Percentiles rank a stretch among this genome's conserved stretches.
phyloP scores from a whole-genome alignment of 2,888 invertebrate genomes.

The Aspidiotus rigidus region DNA sequence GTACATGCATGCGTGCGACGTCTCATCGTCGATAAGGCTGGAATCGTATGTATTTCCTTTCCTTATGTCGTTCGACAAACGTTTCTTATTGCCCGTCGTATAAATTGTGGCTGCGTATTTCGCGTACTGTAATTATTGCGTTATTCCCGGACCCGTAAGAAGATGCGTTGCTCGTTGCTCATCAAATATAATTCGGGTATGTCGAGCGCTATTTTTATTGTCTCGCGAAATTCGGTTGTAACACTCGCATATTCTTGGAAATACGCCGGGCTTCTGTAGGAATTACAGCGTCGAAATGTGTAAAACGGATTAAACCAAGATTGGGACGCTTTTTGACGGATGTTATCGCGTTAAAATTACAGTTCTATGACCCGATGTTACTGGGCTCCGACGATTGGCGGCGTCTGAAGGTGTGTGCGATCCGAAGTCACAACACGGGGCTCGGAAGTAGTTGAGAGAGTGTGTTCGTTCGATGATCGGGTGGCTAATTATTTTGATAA shows the following conservation, averaged over 20 bases:
- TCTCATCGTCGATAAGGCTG: not conserved
- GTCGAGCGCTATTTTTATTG: not conserved
- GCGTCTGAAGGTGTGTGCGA: no score
- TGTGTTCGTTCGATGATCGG: no score
- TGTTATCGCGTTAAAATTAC: no score
- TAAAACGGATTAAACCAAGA: no score
- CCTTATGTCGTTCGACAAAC: not conserved
- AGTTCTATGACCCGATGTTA: no score
- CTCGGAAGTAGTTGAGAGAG: no score
- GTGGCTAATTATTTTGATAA: not conserved
- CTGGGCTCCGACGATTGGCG: no score
- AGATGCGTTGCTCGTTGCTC: not conserved
- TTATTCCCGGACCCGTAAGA: not conserved
- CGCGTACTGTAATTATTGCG: not conserved
- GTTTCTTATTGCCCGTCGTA: not conserved
- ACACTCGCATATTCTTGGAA: constrained; percentile 2
- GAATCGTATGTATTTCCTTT: not conserved
- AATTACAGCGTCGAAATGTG: no score
- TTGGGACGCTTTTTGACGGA: no score
- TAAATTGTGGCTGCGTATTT: not conserved
- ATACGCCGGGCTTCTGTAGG: not conserved
- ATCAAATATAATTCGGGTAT: not conserved
- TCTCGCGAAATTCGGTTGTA: not conserved
- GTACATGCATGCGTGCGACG: not conserved
- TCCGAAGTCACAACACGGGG: no score